These are phyloP conservation scores for Danaus plexippus DNA, from an alignment of 1,140 invertebrate species.

Conservation along the genomic window DNA sequence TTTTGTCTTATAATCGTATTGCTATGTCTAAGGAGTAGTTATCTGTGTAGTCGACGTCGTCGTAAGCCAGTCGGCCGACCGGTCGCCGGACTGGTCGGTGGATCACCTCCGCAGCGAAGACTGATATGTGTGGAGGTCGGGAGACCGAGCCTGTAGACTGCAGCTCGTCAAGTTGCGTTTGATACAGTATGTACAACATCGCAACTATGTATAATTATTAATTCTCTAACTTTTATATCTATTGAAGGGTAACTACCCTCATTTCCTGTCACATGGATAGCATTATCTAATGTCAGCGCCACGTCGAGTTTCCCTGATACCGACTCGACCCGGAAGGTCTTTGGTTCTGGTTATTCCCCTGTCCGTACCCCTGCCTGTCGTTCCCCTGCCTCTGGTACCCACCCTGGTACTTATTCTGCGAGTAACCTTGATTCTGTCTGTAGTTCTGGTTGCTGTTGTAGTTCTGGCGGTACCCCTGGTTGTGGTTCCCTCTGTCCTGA, in stretches of 20 bases:
- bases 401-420: conserved; percentile 8
- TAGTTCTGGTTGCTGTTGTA: conserved; percentile 18
- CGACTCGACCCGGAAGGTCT: conserved; percentile 13
- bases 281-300: conserved; percentile 22
- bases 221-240: too few species aligned
- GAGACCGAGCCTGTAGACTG: too few species aligned
- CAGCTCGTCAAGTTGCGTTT: too few species aligned
- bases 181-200: too few species aligned
- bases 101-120: too few species aligned
- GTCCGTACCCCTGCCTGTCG: conserved; percentile 11
- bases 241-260: not conserved
- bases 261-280: not conserved
- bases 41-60: too few species aligned
- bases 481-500: conserved; percentile 18
- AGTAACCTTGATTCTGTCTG: conserved; percentile 14
- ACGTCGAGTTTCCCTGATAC: conserved; percentile 30
- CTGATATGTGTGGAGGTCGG: too few species aligned
- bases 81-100: too few species aligned
- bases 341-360: conserved; percentile 9
- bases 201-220: too few species aligned
- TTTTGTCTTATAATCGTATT: too few species aligned
- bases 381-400: conserved; percentile 11
- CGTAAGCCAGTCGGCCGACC: too few species aligned
- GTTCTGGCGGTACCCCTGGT: conserved; percentile 17
- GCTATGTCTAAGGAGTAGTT: too few species aligned